These are phyloP conservation scores for Aegotheles bennettii DNA, from an alignment of 2,113 vertebrate species.

Conservation along the genomic window DNA sequence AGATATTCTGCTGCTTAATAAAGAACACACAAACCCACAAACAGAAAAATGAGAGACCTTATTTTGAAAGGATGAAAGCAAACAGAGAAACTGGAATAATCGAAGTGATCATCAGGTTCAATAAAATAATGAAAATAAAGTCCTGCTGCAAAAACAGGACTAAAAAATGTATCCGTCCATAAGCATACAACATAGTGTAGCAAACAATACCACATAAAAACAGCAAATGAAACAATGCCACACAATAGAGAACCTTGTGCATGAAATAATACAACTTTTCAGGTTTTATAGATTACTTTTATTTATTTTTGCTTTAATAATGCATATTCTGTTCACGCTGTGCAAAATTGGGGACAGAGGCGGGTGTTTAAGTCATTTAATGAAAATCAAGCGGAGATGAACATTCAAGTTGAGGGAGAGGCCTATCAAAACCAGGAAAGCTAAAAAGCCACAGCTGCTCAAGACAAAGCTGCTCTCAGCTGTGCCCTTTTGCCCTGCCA, in stretches of 20 bases:
- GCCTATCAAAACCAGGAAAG: conserved; percentile 63
- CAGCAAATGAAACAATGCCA: conserved; percentile 59
- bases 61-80: conserved; percentile 47
- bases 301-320: conserved; percentile 81
- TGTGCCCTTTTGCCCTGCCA: conserved; percentile 28
- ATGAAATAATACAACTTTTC: conserved; percentile 76
- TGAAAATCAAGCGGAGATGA: conserved; percentile 75
- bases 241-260: conserved; percentile 44
- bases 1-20: background rate
- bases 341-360: conserved; percentile 74
- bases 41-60: background rate
- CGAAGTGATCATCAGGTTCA: conserved; percentile 39
- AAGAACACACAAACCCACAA: background rate
- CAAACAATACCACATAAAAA: conserved; percentile 45
- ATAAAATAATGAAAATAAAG: conserved; percentile 20
- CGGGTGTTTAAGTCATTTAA: conserved; percentile 66
- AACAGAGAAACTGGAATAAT: conserved; percentile 49
- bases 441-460: conserved; percentile 67
- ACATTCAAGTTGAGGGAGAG: conserved; percentile 69
- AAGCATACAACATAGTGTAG: conserved; percentile 43
- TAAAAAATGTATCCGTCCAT: background rate
- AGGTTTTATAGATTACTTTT: conserved; percentile 76
- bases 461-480: conserved; percentile 54
- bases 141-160: background rate
- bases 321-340: conserved; percentile 79